Evolutionary conservation across 2,797 vertebrate genomes (phyloP).

Genomic region (Falco columbarius): DNA sequence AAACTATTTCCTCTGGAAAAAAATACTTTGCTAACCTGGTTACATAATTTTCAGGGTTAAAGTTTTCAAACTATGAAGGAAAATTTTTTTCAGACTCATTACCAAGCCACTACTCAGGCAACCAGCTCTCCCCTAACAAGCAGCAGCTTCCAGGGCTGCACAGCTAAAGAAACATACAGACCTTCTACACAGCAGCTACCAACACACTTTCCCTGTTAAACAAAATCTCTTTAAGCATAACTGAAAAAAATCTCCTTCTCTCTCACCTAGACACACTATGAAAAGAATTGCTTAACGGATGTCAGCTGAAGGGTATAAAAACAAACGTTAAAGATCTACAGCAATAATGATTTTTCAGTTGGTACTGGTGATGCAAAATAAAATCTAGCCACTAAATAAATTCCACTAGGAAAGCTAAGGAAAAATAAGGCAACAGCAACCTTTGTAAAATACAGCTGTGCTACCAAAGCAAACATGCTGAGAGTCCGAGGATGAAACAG

Average conservation of each 20-base stretch:
- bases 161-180: constrained; percentile 3
- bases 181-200: not conserved
- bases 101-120: not conserved
- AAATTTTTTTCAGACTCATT: not conserved
- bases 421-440: constrained; percentile 21
- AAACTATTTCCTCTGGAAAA: not conserved
- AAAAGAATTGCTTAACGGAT: constrained; percentile 35
- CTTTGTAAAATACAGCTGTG: not conserved
- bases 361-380: constrained; percentile 21
- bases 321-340: constrained; percentile 31
- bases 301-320: constrained; percentile 35
- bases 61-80: constrained; percentile 10
- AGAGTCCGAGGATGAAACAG: not conserved
- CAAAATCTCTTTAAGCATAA: constrained; percentile 54
- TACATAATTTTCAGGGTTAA: constrained; percentile 20
- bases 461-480: not conserved
- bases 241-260: not conserved
- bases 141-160: constrained; percentile 17
- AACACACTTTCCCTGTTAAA: constrained; percentile 38
- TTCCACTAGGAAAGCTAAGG: constrained; percentile 18
- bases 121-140: constrained; percentile 29
- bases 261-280: constrained; percentile 23
- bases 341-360: constrained; percentile 11
- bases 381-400: constrained; percentile 21
- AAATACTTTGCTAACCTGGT: not conserved